Evolutionary conservation across 2,888 invertebrate species (phyloP).

Genomic region (Pyralis farinalis): DNA sequence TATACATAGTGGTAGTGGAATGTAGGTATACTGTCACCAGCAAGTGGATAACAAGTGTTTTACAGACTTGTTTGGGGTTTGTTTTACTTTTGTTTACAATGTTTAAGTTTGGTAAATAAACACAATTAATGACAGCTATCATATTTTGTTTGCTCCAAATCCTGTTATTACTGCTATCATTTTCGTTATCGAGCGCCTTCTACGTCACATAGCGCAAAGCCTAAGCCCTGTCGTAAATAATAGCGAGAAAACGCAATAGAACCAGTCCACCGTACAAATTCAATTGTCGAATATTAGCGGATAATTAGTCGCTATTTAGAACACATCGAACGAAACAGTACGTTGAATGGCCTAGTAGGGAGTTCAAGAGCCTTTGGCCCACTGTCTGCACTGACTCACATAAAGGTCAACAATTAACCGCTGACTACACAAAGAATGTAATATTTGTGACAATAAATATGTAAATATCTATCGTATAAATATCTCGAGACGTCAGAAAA

Average conservation of each 20-base stretch:
- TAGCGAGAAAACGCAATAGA: background rate
- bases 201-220: too few relatives aligned
- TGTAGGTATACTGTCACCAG: too few relatives aligned
- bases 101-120: too few relatives aligned
- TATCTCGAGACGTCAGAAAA: constrained; percentile 8
- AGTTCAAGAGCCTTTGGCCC: constrained; percentile 65
- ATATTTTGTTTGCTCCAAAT: too few relatives aligned
- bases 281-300: constrained; percentile 39
- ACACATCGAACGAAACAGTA: constrained; percentile 10
- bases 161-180: too few relatives aligned
- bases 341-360: constrained; percentile 25
- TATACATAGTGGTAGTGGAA: too few relatives aligned
- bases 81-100: too few relatives aligned
- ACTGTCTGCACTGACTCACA: constrained; percentile 59
- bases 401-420: constrained; percentile 54
- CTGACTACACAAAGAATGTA: constrained; percentile 29
- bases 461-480: background rate
- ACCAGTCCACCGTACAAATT: constrained; percentile 3
- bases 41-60: too few relatives aligned
- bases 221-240: background rate
- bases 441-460: background rate
- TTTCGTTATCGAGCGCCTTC: too few relatives aligned
- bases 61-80: too few relatives aligned
- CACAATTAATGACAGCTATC: too few relatives aligned
- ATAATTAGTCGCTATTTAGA: constrained; percentile 8